Evolutionary conservation across 2,888 invertebrate genomes (phyloP).

Genomic region (Pardosa pseudoannulata): DNA sequence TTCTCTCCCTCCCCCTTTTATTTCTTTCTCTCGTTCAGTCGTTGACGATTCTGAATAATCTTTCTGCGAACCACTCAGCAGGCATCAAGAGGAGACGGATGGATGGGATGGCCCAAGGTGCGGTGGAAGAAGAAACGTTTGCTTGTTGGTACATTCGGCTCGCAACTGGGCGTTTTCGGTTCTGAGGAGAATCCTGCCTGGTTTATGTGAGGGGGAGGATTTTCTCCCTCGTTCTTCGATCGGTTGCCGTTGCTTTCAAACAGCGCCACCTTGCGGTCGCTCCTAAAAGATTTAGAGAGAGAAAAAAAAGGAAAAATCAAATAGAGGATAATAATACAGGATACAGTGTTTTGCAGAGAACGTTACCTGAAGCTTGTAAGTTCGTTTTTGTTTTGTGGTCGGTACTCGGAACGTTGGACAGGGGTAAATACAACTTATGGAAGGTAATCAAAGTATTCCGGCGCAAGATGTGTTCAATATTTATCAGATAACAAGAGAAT

Average conservation of each 20-base stretch:
- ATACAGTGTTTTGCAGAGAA: neutral
- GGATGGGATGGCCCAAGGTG: too few species aligned
- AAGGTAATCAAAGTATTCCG: neutral
- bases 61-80: neutral
- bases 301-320: constrained; percentile 12
- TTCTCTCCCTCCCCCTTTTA: too few species aligned
- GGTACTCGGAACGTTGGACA: neutral
- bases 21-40: too few species aligned
- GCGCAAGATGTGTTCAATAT: neutral
- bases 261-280: constrained; percentile 51
- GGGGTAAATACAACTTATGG: neutral
- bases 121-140: constrained; percentile 23
- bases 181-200: constrained; percentile 37
- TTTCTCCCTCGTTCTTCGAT: constrained; percentile 49
- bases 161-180: constrained; percentile 63
- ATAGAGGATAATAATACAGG: neutral
- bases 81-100: neutral
- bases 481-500: neutral
- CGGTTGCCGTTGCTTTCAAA: constrained; percentile 36
- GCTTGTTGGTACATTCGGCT: constrained; percentile 12
- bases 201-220: constrained; percentile 16
- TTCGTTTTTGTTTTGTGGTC: neutral
- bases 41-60: neutral
- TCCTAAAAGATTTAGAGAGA: constrained; percentile 34
- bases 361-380: neutral